Base-by-base conservation (phyloP, 2,888 invertebrate species). In the Pachymerium ferrugineum region DNA sequence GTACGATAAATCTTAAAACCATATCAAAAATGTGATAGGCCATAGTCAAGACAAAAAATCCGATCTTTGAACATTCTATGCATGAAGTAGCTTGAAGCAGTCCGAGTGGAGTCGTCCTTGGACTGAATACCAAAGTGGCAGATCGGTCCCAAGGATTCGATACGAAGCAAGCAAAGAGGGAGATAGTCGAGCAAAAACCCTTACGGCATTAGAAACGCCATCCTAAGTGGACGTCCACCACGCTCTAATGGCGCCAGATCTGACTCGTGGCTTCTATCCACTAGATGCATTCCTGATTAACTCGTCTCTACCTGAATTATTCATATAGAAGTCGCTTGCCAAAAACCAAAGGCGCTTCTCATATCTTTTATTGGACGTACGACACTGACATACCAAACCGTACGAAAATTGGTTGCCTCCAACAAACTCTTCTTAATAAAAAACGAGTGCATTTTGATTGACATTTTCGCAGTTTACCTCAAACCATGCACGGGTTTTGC, bases 201-300 rank as follows among this genome's bases (percentile, higher is more conserved):
- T 47, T 47, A 47, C 47, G 47, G 47, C 47, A 47, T 47, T 47
- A 47, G 47, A 47, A 47, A 47, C 22, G 47, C 47, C 47, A 47
- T 47, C 47, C 47, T 47, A 47, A 47, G 47, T 47, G 47, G 47
- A 47, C 47, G 47, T 47, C 47, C 47, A 47, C 47, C 47, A 47
- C 47, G 47, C 47, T 47, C 47, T 47, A 47, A 47, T 47, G 47
- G 47, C 47, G 47, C 47, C 47, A 47, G 47, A 19, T 47, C 16
- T 22, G 6, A 47, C 47, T 47, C 47, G n/a, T n/a, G n/a, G n/a
- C n/a, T 47, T 47, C 47, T n/a, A n/a, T 14, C 47, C 19, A 47
- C 47, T 47, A 47, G 47, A 47, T 47, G 47, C 47, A 47, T 47
- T 47, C 3, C 47, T 47, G 47, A 47, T 47, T 47, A 47, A 47